Evolutionary conservation across 2,888 invertebrate genomes (phyloP), one percentile per base, ranked within the genome.

Genomic region (Suillia variegata): DNA sequence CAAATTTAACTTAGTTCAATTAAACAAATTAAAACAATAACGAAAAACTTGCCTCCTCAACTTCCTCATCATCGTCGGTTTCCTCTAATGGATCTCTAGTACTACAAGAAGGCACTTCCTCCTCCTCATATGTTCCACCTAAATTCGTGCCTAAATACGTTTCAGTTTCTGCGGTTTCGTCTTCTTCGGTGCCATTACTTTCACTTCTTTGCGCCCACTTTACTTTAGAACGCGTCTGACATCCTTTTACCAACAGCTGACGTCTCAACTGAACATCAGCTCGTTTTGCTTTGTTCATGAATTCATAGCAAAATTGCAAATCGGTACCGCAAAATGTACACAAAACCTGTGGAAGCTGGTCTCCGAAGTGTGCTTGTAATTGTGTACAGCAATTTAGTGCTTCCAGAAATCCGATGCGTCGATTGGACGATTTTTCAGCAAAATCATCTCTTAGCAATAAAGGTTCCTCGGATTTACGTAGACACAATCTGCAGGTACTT

Each of bases 41-140:
- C 21, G 22, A 49, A 45, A 48, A 60, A 49, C 31, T 10, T 49
- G 4, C 13, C 13, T 18, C 1, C 33, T n/a, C 22, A 42, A 62
- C 64, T 61, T 15, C 54, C 58, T 38, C 62, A 15, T 70, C 68
- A 24, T 62, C 42, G 17, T 70, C 71, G 1, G 66, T 64, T 24
- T 70, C 67, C 62, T 70, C 70, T 17, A 71, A 53, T 10, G 71
- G 73, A 66, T 73, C 73, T 33, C 65, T 69, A 2, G 51, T 20
- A 48, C 59, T n/a, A n/a, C n/a, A n/a, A n/a, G n/a, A n/a, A n/a
- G n/a, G n/a, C n/a, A n/a, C n/a, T n/a, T n/a, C n/a, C n/a, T n/a
- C n/a, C n/a, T n/a, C n/a, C n/a, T n/a, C n/a, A n/a, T n/a, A n/a
- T n/a, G n/a, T n/a, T 65, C 67, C 1, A 34, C 59, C 17, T 62